These are phyloP conservation scores for Aurelia sp. DNA, from an alignment of 30 jellyfish, hydroid and myxozoan species.

Conservation along the genomic window DNA sequence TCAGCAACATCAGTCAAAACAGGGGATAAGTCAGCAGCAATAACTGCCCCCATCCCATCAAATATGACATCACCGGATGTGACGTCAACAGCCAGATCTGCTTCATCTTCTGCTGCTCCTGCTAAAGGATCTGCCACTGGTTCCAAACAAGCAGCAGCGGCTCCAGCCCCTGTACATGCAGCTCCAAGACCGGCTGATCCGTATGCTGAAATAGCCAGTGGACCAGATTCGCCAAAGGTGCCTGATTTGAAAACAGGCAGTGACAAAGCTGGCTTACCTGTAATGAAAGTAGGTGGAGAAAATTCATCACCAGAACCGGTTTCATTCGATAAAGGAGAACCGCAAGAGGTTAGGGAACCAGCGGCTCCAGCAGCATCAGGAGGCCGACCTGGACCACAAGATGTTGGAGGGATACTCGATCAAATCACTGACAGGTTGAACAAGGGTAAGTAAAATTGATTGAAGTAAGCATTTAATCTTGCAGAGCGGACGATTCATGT, in stretches of 20 bases:
- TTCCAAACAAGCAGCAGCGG: conserved; percentile 27
- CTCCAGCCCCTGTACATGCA: conserved; percentile 41
- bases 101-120: conserved; percentile 34
- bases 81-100: conserved; percentile 49
- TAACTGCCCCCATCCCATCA: background rate
- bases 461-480: too few relatives aligned
- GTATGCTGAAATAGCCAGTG: conserved; percentile 98
- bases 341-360: conserved; percentile 14
- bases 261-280: conserved; percentile 74
- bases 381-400: conserved; percentile 85
- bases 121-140: conserved; percentile 4
- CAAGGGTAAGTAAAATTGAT: conserved; percentile 66
- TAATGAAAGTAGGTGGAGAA: conserved; percentile 71
- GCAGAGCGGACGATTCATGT: too few relatives aligned
- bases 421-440: conserved; percentile 90
- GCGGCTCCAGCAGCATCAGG: conserved; percentile 26
- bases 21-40: background rate
- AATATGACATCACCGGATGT: conserved; percentile 28
- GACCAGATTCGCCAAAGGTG: conserved; percentile 97
- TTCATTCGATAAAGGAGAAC: conserved; percentile 37
- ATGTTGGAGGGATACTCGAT: conserved; percentile 98
- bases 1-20: background rate
- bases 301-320: conserved; percentile 58
- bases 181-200: conserved; percentile 72
- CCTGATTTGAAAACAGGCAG: conserved; percentile 93